Evolutionary conservation across 2,888 invertebrate species (phyloP).

Genomic region (Aspidiotus rigidus): DNA sequence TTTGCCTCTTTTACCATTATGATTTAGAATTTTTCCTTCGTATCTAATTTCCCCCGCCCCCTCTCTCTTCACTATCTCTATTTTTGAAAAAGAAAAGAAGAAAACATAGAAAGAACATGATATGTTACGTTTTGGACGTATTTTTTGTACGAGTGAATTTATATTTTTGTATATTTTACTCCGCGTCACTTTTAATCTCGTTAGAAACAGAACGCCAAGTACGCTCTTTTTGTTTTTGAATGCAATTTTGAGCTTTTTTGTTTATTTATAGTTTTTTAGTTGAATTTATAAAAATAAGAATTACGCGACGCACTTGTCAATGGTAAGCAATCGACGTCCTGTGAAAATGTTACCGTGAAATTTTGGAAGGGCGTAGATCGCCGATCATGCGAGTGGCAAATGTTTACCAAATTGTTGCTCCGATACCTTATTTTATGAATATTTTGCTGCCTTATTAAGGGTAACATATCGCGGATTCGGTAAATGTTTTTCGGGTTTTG

Average conservation of each 20-base stretch:
- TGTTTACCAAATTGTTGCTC: too few species aligned
- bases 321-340: background rate
- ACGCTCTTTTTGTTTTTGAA: constrained; percentile 4
- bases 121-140: background rate
- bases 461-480: too few species aligned
- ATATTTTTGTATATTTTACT: background rate
- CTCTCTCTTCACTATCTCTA: constrained; percentile 4
- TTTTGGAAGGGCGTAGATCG: background rate
- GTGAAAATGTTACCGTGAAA: constrained; percentile 1
- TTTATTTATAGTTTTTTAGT: background rate
- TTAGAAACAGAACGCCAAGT: background rate
- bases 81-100: background rate
- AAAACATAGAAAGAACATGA: background rate
- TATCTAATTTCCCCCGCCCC: background rate
- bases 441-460: too few species aligned
- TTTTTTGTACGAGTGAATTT: background rate
- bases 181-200: constrained; percentile 19
- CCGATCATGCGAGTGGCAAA: too few species aligned
- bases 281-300: background rate
- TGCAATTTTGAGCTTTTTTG: constrained; percentile 2
- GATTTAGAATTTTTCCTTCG: constrained; percentile 12
- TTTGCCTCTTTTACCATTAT: constrained; percentile 25
- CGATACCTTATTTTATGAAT: too few species aligned
- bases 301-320: background rate
- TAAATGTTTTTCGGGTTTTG: too few species aligned